Base-by-base conservation (phyloP, 2,113 vertebrate species). In the Phyllostomus hastatus region DNA sequence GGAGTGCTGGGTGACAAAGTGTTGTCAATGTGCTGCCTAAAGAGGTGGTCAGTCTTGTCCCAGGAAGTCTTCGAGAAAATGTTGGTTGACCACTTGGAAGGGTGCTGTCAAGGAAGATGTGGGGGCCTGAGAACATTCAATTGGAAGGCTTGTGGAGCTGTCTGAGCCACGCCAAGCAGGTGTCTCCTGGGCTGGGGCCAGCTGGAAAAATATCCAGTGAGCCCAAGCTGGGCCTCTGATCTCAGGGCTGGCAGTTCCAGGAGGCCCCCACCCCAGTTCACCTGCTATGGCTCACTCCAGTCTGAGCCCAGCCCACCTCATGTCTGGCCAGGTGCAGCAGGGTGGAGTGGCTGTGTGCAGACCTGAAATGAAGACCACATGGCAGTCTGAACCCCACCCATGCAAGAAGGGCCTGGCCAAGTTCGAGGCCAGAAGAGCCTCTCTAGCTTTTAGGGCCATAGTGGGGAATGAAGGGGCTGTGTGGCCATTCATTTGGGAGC, bases 281-380 rank as follows among this genome's bases (percentile, higher is more conserved):
- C 96, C 90, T 95, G 95, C 70, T 43, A 59, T 87, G 82, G 26
- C 59, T 38, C 38, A 92, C 76, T 91, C 19, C 46, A 79, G 70
- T 52, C 70, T 0, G 9, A 76, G 75, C 86, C 64, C 38, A 52
- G 19, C 41, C 41, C 69, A 72, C 72, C 67, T 81, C 43, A 61
- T 48, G 67, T 96, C 93, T 95, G 87, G 28, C 86, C 94, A 95
- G 97, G 87, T 96, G 69, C 9, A 0, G 31, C 48, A 35, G 64
- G 79, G 90, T 92, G 83, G 95, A 52, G 54, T 0, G 1, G 9
- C 52, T 16, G 10, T n/a, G 26, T 38, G 35, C 35, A 81, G 95
- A 81, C 50, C 38, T 84, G 78, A 97, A 96, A 96, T 86, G 86
- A 95, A 82, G 84, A 94, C 28, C 94, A 90, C 48, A 48, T 95